Evolutionary conservation across 2,888 invertebrate species (phyloP).

Genomic region (Hemicrepidius hirtus): DNA sequence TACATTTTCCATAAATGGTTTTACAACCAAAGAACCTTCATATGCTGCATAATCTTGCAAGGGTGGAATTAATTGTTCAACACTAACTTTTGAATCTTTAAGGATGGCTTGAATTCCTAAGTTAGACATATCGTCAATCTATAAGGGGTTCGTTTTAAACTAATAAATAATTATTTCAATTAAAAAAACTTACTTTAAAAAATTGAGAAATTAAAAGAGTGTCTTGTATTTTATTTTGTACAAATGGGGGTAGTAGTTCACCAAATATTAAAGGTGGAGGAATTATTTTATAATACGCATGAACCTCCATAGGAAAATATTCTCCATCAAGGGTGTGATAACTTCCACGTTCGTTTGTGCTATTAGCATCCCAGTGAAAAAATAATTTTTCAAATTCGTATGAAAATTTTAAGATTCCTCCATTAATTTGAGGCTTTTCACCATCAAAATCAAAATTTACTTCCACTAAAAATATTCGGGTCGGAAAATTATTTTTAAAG

Average conservation of each 20-base stretch:
- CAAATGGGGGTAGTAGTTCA: not conserved
- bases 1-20: slow-evolving; percentile 84
- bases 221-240: not conserved
- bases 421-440: not conserved
- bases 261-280: not conserved
- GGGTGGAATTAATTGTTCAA: not conserved
- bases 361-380: not conserved
- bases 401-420: not conserved
- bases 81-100: not conserved
- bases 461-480: not conserved
- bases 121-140: not conserved
- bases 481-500: not conserved
- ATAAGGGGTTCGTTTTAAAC: too few species aligned
- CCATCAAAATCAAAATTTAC: not conserved
- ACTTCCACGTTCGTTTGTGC: not conserved
- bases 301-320: not conserved
- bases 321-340: not conserved
- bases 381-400: slow-evolving; percentile 6
- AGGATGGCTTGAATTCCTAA: not conserved
- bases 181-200: not conserved
- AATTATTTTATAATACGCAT: not conserved
- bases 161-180: not conserved
- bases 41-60: slow-evolving; percentile 72
- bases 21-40: slow-evolving; percentile 83
- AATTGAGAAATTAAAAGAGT: not conserved